phyloP scores from a whole-genome alignment of 2,113 vertebrate genomes.

The Prochilodus magdalenae region DNA sequence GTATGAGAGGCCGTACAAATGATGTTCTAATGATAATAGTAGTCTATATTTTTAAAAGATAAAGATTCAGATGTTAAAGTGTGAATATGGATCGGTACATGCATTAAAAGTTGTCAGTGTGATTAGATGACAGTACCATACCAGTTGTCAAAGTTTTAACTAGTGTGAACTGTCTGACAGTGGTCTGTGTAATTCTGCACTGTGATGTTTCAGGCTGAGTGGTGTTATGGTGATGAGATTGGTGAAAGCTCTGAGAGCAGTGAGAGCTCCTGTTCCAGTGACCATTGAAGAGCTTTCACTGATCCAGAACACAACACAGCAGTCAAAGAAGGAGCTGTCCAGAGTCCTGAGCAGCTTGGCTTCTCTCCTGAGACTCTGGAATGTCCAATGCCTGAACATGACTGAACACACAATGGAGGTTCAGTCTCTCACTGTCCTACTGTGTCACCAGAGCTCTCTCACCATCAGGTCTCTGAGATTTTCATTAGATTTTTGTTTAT shows the following conservation, averaged over 20 bases:
- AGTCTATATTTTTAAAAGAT: too few species aligned
- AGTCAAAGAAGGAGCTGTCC: conserved; percentile 6
- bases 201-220: conserved; percentile 24
- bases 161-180: neutral
- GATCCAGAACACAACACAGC: neutral
- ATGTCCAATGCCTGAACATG: conserved; percentile 45
- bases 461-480: conserved; percentile 44
- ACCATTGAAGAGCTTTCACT: conserved; percentile 43
- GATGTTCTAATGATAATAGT: neutral
- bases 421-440: conserved; percentile 27
- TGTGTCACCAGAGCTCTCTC: conserved; percentile 6
- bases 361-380: conserved; percentile 39
- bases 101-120: too few species aligned
- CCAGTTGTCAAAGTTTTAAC: neutral
- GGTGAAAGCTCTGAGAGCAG: conserved; percentile 14
- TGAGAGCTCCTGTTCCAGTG: neutral
- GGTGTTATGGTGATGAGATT: conserved; percentile 23
- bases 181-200: neutral
- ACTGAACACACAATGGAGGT: conserved; percentile 20
- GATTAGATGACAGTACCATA: too few species aligned
- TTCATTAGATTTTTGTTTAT: neutral
- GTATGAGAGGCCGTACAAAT: too few species aligned
- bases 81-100: too few species aligned
- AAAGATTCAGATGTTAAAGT: too few species aligned
- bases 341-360: conserved; percentile 38